These are phyloP conservation scores for Pristionchus fissidentatus DNA, from an alignment of 2,888 invertebrate genomes.

Conservation along the genomic window DNA sequence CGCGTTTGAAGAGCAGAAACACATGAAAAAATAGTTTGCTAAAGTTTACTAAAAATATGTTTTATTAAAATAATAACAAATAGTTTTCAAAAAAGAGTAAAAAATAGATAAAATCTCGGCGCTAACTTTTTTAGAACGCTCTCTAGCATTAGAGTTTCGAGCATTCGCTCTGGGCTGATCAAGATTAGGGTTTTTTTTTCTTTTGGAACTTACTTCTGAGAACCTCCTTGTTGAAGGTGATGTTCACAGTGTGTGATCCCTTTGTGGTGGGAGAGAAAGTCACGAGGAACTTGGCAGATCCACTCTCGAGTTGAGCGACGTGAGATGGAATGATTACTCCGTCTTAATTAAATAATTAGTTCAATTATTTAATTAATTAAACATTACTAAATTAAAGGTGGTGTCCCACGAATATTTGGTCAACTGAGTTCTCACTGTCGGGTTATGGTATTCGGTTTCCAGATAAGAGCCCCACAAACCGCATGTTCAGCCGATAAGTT, in stretches of 20 bases:
- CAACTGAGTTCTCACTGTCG: no score
- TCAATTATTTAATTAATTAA: conserved; percentile 24
- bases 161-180: conserved; percentile 10
- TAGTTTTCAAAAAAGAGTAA: neutral
- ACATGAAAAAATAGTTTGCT: no score
- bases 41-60: neutral
- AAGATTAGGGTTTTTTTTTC: neutral
- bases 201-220: conserved; percentile 69
- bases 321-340: conserved; percentile 82
- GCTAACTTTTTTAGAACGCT: no score
- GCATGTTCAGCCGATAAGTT: no score
- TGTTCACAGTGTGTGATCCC: conserved; percentile 94
- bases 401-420: no score
- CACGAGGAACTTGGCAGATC: conserved; percentile 54
- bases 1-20: neutral
- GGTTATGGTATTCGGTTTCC: no score
- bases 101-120: conserved; percentile 23
- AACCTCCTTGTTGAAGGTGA: conserved; percentile 93
- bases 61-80: no score
- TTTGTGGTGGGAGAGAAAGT: conserved; percentile 95
- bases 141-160: conserved; percentile 24
- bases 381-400: neutral
- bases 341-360: conserved; percentile 81
- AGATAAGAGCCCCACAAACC: no score
- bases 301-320: conserved; percentile 74